Evolutionary conservation across 2,888 invertebrate genomes (phyloP).

Genomic region (Xanthia icteritia): DNA sequence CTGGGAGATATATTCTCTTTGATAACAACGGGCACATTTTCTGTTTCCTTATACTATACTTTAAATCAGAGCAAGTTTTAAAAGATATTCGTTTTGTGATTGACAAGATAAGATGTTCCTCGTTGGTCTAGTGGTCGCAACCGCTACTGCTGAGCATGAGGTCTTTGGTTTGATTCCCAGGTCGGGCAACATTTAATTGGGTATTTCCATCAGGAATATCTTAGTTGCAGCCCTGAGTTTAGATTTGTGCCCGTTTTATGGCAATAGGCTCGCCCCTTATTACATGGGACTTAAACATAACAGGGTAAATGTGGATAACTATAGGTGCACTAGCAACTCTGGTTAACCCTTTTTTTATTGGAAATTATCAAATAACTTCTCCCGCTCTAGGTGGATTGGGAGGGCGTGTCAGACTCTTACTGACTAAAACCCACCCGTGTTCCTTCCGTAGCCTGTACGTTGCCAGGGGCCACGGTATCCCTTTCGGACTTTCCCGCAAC

Average conservation of each 20-base stretch:
- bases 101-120: background rate
- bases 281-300: background rate
- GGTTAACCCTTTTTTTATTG: too few relatives aligned
- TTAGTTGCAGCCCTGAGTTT: background rate
- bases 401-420: too few relatives aligned
- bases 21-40: slow-evolving; percentile 17
- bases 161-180: background rate
- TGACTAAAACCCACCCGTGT: too few relatives aligned
- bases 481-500: too few relatives aligned
- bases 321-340: too few relatives aligned
- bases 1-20: background rate
- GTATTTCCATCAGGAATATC: background rate
- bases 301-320: background rate
- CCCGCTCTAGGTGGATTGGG: too few relatives aligned
- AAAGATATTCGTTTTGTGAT: slow-evolving; percentile 2
- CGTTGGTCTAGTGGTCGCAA: background rate
- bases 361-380: too few relatives aligned
- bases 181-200: background rate
- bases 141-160: too few relatives aligned
- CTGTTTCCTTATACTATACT: slow-evolving; percentile 10
- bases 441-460: too few relatives aligned
- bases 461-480: too few relatives aligned
- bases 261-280: background rate
- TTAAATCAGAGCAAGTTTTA: background rate
- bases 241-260: background rate